phyloP scores from a whole-genome alignment of 1,140 invertebrate species.

The Dreissena polymorpha region DNA sequence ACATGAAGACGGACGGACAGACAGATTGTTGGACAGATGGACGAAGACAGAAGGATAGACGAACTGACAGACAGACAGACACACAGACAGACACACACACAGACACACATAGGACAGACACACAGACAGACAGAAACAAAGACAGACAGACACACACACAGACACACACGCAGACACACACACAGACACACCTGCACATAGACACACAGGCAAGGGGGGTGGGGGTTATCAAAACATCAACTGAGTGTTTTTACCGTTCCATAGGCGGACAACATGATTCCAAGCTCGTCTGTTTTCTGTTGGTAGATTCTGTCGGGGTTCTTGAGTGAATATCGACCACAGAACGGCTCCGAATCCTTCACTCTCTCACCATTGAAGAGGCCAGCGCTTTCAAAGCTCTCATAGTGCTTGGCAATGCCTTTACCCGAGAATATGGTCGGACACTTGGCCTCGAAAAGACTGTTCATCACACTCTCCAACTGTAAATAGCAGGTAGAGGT shows the following conservation, averaged over 20 bases:
- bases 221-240: too few relatives aligned
- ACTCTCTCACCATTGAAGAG: slow-evolving; percentile 24
- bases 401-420: slow-evolving; percentile 28
- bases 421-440: slow-evolving; percentile 52
- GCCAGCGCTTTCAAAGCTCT: slow-evolving; percentile 44
- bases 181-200: too few relatives aligned
- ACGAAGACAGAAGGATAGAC: too few relatives aligned
- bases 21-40: too few relatives aligned
- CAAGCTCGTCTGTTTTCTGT: slow-evolving; percentile 15
- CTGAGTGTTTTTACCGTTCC: slow-evolving; percentile 45
- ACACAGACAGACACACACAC: too few relatives aligned
- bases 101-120: too few relatives aligned
- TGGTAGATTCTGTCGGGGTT: slow-evolving; percentile 61
- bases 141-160: too few relatives aligned
- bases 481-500: slow-evolving; percentile 6
- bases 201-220: too few relatives aligned
- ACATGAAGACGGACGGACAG: too few relatives aligned
- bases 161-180: too few relatives aligned
- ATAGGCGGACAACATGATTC: slow-evolving; percentile 45
- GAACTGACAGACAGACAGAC: too few relatives aligned
- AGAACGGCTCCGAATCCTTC: slow-evolving; percentile 66
- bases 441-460: slow-evolving; percentile 60
- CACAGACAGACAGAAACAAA: too few relatives aligned
- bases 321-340: slow-evolving; percentile 62
- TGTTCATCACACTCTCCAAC: slow-evolving; percentile 45